Conservation (phyloP, 2,888 invertebrate genomes). For the Oligia strigilis region DNA sequence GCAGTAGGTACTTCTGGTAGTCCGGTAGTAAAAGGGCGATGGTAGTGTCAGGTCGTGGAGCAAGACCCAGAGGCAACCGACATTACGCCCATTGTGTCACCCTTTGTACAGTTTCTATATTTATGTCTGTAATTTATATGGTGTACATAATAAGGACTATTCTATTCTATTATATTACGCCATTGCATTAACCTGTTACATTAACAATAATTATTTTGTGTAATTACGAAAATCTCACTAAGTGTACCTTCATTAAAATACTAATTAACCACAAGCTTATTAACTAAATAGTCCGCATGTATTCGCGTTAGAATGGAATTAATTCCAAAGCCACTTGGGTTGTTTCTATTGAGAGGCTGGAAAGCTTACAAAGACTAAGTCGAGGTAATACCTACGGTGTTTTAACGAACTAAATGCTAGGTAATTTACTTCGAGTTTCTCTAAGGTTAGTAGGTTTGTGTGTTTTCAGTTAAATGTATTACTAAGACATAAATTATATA, state of each 20-base stretch:
- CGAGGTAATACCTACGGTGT: constrained; percentile 43
- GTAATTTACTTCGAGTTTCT: constrained; percentile 32
- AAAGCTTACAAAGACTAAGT: constrained; percentile 45
- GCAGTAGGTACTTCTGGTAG: not conserved
- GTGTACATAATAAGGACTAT: too few species aligned
- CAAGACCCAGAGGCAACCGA: too few species aligned
- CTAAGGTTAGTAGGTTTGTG: not conserved
- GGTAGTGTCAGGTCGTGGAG: not conserved
- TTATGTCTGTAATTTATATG: too few species aligned
- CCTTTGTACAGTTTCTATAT: too few species aligned
- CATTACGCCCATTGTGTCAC: too few species aligned
- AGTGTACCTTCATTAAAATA: constrained; percentile 5
- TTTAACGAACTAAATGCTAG: constrained; percentile 31
- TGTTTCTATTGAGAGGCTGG: constrained; percentile 49
- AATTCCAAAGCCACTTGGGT: constrained; percentile 52
- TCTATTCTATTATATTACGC: too few species aligned
- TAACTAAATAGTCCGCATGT: constrained; percentile 28
- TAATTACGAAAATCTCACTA: not conserved
- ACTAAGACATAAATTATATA: too few species aligned
- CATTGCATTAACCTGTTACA: not conserved
- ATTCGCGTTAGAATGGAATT: constrained; percentile 48
- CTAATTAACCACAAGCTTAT: constrained; percentile 13
- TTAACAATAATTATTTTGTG: not conserved
- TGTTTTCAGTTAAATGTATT: not conserved
- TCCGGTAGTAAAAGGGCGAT: not conserved